Evolutionary conservation across 2,888 invertebrate genomes (phyloP).

Genomic region (Habrosyne pyritoides): DNA sequence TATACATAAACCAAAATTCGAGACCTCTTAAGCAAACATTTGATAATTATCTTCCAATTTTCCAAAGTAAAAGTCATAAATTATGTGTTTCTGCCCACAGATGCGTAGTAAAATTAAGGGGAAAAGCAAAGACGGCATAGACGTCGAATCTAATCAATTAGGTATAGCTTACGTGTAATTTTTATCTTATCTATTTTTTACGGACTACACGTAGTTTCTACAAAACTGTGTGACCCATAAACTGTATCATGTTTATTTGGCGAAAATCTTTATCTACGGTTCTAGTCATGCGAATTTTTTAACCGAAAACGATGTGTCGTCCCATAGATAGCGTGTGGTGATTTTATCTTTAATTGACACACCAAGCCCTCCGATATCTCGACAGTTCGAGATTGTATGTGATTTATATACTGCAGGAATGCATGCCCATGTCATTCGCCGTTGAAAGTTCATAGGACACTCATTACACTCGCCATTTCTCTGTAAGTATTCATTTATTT

Average conservation of each 20-base stretch:
- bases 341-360: constrained; percentile 28
- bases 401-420: constrained; percentile 57
- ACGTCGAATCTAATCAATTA: not conserved
- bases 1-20: no score
- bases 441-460: constrained; percentile 21
- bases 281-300: constrained; percentile 29
- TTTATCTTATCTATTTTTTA: not conserved
- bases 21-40: no score
- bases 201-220: constrained; percentile 2
- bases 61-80: no score
- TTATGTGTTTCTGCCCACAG: no score
- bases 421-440: constrained; percentile 32
- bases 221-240: constrained; percentile 17
- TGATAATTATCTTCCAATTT: no score
- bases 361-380: constrained; percentile 47
- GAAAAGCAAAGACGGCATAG: not conserved
- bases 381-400: constrained; percentile 42
- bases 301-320: constrained; percentile 25
- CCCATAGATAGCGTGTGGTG: constrained; percentile 18
- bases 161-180: not conserved
- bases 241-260: constrained; percentile 23
- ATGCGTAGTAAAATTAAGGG: not conserved
- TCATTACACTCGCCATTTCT: constrained; percentile 17
- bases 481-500: constrained; percentile 17
- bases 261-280: constrained; percentile 15